A percentile compares a stretch with the other conserved stretches of the same genome.
These are phyloP conservation scores for Chaunax sp. DNA, from an alignment of 2,797 vertebrate genomes.

Conservation along the genomic window DNA sequence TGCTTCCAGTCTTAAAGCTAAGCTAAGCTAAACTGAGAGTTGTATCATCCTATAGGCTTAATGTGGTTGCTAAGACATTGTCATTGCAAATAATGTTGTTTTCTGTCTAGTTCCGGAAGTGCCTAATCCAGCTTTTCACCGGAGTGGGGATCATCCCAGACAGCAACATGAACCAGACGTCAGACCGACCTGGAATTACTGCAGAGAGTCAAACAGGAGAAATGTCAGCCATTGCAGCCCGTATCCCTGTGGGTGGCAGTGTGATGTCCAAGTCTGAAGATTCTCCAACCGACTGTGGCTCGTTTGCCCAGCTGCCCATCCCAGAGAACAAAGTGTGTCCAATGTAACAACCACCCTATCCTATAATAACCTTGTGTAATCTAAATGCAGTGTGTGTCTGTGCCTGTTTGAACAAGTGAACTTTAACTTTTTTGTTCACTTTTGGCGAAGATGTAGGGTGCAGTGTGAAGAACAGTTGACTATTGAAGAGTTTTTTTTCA, in stretches of 20 bases:
- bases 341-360: slow-evolving; percentile 60
- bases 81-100: slow-evolving; percentile 1
- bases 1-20: background rate
- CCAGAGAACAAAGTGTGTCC: slow-evolving; percentile 87
- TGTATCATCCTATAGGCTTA: too few species aligned
- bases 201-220: slow-evolving; percentile 82
- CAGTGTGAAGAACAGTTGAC: background rate
- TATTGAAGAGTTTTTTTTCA: slow-evolving; percentile 15
- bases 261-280: slow-evolving; percentile 68
- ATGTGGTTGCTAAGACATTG: background rate
- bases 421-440: background rate
- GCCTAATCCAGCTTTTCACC: slow-evolving; percentile 86
- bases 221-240: slow-evolving; percentile 81
- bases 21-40: background rate
- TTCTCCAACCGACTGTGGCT: slow-evolving; percentile 72
- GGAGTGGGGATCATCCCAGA: slow-evolving; percentile 73
- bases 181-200: slow-evolving; percentile 74
- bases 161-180: slow-evolving; percentile 76
- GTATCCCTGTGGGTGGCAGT: slow-evolving; percentile 62
- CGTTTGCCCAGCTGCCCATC: slow-evolving; percentile 78
- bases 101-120: slow-evolving; percentile 88
- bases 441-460: background rate
- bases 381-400: slow-evolving; percentile 7
- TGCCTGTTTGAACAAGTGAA: slow-evolving; percentile 4
- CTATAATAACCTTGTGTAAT: slow-evolving; percentile 25